Percentiles rank a stretch among this genome's conserved stretches.
These are phyloP conservation scores for Acanthochromis polyacanthus DNA, from an alignment of 2,113 vertebrate species.

Conservation along the genomic window DNA sequence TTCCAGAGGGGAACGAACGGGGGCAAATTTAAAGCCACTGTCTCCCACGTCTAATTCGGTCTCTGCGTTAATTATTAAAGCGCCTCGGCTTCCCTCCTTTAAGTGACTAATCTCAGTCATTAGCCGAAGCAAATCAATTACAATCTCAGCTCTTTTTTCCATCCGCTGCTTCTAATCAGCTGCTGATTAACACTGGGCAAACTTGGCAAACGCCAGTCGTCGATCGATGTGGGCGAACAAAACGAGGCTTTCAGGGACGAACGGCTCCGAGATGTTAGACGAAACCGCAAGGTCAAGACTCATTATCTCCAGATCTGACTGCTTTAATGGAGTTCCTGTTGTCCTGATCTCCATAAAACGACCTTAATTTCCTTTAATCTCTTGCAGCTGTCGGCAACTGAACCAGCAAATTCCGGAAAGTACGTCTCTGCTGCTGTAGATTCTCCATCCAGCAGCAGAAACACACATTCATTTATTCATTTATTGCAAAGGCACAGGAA, in stretches of 20 bases:
- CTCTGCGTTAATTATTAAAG: slow-evolving; percentile 58
- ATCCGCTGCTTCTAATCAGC: slow-evolving; percentile 68
- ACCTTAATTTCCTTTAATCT: background rate
- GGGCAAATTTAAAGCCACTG: slow-evolving; percentile 14
- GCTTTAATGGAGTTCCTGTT: background rate
- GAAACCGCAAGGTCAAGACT: slow-evolving; percentile 9
- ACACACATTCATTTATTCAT: too few relatives aligned
- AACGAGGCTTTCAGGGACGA: background rate
- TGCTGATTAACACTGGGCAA: slow-evolving; percentile 68
- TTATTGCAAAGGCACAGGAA: too few relatives aligned
- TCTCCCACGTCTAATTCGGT: slow-evolving; percentile 47
- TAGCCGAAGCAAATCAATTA: slow-evolving; percentile 63
- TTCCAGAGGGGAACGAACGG: slow-evolving; percentile 40
- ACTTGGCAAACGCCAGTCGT: slow-evolving; percentile 49
- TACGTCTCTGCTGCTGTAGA: too few relatives aligned
- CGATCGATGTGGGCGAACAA: slow-evolving; percentile 56
- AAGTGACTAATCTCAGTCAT: slow-evolving; percentile 56
- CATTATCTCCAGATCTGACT: background rate
- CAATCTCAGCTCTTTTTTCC: slow-evolving; percentile 40
- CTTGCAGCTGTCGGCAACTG: background rate
- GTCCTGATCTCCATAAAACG: too few relatives aligned
- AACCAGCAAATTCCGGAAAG: too few relatives aligned
- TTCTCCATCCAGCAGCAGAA: too few relatives aligned
- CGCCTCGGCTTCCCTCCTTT: slow-evolving; percentile 23
- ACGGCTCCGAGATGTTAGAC: slow-evolving; percentile 6